phyloP scores from a whole-genome alignment of 92 coral and sea anemone genomes.

The Scolanthus callimorphus region DNA sequence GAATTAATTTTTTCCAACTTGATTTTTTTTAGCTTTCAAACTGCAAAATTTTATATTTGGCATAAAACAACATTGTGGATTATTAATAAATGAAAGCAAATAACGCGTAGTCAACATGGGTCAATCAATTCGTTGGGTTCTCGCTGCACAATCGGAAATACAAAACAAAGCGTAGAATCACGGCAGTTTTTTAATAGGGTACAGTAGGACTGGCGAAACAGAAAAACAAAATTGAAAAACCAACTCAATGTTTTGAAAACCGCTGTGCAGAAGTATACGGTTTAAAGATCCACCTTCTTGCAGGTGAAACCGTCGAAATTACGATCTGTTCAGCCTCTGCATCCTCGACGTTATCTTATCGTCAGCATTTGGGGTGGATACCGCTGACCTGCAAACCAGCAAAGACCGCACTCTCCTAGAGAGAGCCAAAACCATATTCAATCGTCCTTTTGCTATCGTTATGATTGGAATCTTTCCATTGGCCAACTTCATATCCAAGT shows the following conservation, averaged over 20 bases:
- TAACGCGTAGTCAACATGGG: too few relatives aligned
- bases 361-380: conserved; percentile 53
- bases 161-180: too few relatives aligned
- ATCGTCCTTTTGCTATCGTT: conserved; percentile 30
- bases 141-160: too few relatives aligned
- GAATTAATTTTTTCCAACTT: too few relatives aligned
- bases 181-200: too few relatives aligned
- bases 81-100: too few relatives aligned
- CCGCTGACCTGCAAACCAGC: conserved; percentile 34
- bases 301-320: conserved; percentile 32
- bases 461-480: conserved; percentile 24
- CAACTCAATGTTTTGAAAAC: background rate
- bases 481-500: conserved; percentile 22
- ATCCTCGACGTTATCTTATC: conserved; percentile 53
- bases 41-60: too few relatives aligned
- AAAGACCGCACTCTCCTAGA: conserved; percentile 20
- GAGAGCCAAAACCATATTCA: conserved; percentile 33
- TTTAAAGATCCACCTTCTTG: background rate
- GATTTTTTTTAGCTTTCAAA: too few relatives aligned
- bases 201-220: too few relatives aligned
- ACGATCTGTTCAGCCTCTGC: conserved; percentile 20
- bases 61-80: too few relatives aligned
- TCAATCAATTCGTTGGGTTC: too few relatives aligned
- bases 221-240: background rate
- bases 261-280: background rate